phyloP scores from a whole-genome alignment of 2,888 invertebrate species.

The Fragum fragum region DNA sequence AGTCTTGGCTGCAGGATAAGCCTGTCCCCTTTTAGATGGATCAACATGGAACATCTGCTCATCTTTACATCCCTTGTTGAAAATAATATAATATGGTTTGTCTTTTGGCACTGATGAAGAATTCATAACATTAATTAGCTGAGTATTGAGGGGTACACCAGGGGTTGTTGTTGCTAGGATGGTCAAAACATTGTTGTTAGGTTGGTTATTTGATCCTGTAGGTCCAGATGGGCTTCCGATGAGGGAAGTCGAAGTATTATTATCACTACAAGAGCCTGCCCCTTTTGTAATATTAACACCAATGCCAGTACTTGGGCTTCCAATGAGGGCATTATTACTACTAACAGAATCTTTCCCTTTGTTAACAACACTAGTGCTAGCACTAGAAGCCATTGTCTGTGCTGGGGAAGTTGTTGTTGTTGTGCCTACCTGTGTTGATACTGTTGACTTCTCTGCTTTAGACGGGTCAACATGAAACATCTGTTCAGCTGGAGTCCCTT shows the following conservation, averaged over 20 bases:
- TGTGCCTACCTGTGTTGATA: not conserved
- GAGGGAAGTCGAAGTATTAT: not conserved
- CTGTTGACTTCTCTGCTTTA: not conserved
- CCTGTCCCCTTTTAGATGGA: constrained; percentile 35
- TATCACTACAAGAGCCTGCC: too few relatives aligned
- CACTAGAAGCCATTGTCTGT: not conserved
- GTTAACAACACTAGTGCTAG: not conserved
- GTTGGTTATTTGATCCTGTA: not conserved
- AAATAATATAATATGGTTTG: constrained; percentile 65
- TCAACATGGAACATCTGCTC: constrained; percentile 67
- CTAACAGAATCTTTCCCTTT: not conserved
- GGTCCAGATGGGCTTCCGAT: not conserved
- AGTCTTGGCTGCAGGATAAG: not conserved
- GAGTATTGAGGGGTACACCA: constrained; percentile 8
- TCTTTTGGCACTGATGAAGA: constrained; percentile 52
- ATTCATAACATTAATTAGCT: constrained; percentile 15
- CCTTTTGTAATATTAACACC: too few relatives aligned
- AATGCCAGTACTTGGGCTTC: too few relatives aligned
- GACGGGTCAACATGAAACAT: constrained; percentile 66
- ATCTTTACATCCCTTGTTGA: constrained; percentile 61
- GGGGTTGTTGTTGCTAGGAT: not conserved
- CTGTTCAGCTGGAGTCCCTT: constrained; percentile 62
- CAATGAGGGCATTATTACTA: not conserved
- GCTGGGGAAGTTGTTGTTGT: not conserved
- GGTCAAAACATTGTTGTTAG: not conserved